Evolutionary conservation across 2,797 vertebrate genomes (phyloP).

Genomic region (Hypotaenidia okinawae): DNA sequence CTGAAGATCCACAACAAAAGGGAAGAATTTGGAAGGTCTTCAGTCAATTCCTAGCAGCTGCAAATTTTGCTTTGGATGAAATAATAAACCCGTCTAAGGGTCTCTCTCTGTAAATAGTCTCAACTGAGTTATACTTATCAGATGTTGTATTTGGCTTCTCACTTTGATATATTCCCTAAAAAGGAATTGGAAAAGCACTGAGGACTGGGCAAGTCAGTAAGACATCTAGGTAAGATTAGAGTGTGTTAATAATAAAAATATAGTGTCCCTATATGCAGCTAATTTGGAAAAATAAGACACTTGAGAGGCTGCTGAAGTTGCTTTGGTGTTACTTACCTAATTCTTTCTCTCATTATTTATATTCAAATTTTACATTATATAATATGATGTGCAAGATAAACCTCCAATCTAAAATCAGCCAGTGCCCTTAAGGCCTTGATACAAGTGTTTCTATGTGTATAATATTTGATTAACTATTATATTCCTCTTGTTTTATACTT

Average conservation of each 20-base stretch:
- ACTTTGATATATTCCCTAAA: neutral
- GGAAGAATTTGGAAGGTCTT: constrained; percentile 45
- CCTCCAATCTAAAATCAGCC: neutral
- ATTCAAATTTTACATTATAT: constrained; percentile 24
- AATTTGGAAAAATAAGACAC: neutral
- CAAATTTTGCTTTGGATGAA: constrained; percentile 37
- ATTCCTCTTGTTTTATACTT: neutral
- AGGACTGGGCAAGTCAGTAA: neutral
- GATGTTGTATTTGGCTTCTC: constrained; percentile 15
- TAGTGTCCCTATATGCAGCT: neutral
- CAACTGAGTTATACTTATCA: neutral
- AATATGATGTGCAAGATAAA: constrained; percentile 42
- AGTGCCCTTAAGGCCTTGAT: constrained; percentile 13
- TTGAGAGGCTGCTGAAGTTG: neutral
- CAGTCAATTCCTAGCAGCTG: constrained; percentile 44
- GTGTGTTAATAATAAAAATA: neutral
- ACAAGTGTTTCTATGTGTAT: constrained; percentile 21
- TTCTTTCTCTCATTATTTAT: neutral
- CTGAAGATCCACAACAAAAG: constrained; percentile 60
- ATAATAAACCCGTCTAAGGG: constrained; percentile 15
- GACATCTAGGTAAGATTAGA: neutral
- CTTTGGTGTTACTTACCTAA: neutral
- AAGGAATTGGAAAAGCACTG: neutral
- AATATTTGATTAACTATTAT: constrained; percentile 34
- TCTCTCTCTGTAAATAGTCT: neutral